A percentile compares a stretch with the other conserved stretches of the same genome.
Conservation (phyloP, 1,140 invertebrate species). For the Tetranychus urticae region DNA sequence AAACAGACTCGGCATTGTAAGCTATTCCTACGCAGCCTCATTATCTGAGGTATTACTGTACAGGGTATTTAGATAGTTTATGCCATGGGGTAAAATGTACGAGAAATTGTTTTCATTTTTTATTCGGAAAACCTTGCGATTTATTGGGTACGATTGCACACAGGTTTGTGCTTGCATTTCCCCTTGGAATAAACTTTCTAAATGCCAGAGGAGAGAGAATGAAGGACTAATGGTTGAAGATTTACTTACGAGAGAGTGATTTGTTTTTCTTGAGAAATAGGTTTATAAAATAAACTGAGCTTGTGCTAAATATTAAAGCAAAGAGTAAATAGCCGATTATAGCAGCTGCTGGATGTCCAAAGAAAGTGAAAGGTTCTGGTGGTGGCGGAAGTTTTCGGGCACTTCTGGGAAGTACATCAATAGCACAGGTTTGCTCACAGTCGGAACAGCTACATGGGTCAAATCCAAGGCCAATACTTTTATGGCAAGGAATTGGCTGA, state of each 20-base stretch:
- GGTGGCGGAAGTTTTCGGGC: constrained; percentile 35
- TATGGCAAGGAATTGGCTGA: constrained; percentile 4
- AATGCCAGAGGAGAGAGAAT: background rate
- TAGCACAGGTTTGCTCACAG: constrained; percentile 44
- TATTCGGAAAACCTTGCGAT: too few relatives aligned
- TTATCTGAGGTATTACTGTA: too few relatives aligned
- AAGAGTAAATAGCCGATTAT: constrained; percentile 51
- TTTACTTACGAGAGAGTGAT: constrained; percentile 9
- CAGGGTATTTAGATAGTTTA: too few relatives aligned
- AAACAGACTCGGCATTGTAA: too few relatives aligned
- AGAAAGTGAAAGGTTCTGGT: constrained; percentile 37
- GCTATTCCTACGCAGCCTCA: too few relatives aligned
- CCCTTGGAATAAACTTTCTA: too few relatives aligned
- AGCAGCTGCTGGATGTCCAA: constrained; percentile 41
- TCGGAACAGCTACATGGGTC: constrained; percentile 65
- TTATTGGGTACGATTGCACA: too few relatives aligned
- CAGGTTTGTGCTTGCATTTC: too few relatives aligned
- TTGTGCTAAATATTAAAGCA: constrained; percentile 20
- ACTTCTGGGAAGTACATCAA: constrained; percentile 16
- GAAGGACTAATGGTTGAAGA: background rate
- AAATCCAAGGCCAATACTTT: constrained; percentile 2
- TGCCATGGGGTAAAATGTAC: too few relatives aligned
- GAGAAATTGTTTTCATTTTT: too few relatives aligned
- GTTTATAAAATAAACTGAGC: constrained; percentile 6
- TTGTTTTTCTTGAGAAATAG: background rate